Percentiles rank a stretch among this genome's conserved stretches.
Evolutionary conservation across 2,113 vertebrate species (phyloP).

Genomic region (Cromileptes altivelis): DNA sequence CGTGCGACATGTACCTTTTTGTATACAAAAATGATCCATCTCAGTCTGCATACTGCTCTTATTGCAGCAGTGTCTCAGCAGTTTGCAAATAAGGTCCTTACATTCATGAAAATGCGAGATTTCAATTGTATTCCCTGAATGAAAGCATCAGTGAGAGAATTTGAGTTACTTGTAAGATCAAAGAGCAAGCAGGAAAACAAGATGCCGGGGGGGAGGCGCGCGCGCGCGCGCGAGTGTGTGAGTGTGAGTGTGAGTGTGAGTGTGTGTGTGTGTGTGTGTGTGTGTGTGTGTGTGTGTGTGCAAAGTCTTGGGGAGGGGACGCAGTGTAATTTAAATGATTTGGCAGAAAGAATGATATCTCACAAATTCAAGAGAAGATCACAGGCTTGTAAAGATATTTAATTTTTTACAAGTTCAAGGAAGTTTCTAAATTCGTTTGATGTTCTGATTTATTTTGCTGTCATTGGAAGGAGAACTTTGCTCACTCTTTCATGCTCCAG

Average conservation of each 20-base stretch:
- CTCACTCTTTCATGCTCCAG: constrained; percentile 4
- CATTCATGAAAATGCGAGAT: constrained; percentile 14
- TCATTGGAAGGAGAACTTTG: constrained; percentile 4
- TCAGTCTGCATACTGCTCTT: neutral
- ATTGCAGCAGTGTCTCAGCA: constrained; percentile 6
- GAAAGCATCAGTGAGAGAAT: constrained; percentile 40
- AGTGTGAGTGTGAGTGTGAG: neutral
- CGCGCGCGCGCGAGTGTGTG: neutral
- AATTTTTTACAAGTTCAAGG: constrained; percentile 5
- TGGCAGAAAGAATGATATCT: constrained; percentile 36
- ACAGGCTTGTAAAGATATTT: constrained; percentile 36
- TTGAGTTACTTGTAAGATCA: constrained; percentile 53
- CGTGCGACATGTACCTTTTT: constrained; percentile 22
- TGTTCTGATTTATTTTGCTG: constrained; percentile 21
- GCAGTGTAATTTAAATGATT: constrained; percentile 58
- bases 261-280: neutral
- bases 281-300: constrained; percentile 13
- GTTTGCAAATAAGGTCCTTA: constrained; percentile 18
- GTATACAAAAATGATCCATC: neutral
- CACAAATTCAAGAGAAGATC: constrained; percentile 47
- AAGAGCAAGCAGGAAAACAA: constrained; percentile 63
- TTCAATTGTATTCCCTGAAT: constrained; percentile 43
- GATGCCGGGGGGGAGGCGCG: constrained; percentile 10
- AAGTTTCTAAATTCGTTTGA: constrained; percentile 20
- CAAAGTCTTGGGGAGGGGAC: constrained; percentile 13